Percentiles rank a stretch among this genome's conserved stretches.
These are phyloP conservation scores for Python bivittatus DNA, from an alignment of 2,113 vertebrate genomes.

Conservation along the genomic window DNA sequence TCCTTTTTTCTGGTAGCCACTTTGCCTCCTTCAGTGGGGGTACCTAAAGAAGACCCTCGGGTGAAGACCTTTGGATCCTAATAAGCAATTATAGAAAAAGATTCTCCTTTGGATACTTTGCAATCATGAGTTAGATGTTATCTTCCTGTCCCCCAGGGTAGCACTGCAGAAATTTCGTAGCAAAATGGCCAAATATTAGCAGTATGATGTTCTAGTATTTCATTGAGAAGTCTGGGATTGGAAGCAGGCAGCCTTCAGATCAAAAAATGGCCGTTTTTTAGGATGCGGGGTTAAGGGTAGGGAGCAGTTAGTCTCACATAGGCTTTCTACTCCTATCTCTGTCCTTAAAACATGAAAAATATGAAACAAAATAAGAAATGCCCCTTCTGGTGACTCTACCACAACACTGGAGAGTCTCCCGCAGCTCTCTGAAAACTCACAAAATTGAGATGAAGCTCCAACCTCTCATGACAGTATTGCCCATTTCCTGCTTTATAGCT, in stretches of 20 bases:
- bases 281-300: background rate
- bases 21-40: background rate
- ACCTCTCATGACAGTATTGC: background rate
- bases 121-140: background rate
- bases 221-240: background rate
- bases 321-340: background rate
- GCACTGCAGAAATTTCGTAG: background rate
- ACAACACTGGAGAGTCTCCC: background rate
- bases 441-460: background rate
- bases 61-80: background rate
- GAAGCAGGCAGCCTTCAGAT: background rate
- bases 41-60: background rate
- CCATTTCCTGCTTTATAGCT: background rate
- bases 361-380: background rate
- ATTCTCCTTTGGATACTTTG: background rate
- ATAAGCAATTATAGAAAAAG: background rate
- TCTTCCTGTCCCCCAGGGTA: background rate
- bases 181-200: background rate
- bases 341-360: background rate
- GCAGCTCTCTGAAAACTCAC: background rate
- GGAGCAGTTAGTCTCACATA: background rate
- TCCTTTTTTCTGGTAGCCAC: background rate
- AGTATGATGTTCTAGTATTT: background rate
- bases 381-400: background rate
- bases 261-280: background rate